phyloP scores from a whole-genome alignment of 2,888 invertebrate species.

The Tetrapedia diversipes region DNA sequence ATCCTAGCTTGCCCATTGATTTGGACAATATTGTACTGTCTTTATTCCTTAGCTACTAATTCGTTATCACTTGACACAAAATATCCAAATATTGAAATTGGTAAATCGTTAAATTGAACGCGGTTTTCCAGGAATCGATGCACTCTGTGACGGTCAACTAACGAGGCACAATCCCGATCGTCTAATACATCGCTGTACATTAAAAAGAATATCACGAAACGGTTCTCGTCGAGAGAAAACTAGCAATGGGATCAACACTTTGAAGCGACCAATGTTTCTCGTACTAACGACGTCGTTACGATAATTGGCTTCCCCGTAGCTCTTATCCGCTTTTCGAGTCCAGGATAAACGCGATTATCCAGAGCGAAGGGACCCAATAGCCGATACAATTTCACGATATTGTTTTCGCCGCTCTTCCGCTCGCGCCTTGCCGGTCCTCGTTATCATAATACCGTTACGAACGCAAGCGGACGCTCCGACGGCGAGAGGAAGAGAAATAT shows the following conservation, averaged over 20 bases:
- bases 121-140: too few species aligned
- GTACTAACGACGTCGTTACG: slow-evolving; percentile 46
- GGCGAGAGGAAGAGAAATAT: not conserved
- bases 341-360: not conserved
- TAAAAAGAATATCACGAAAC: too few species aligned
- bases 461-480: slow-evolving; percentile 2
- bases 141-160: too few species aligned
- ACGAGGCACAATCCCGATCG: too few species aligned
- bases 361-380: slow-evolving; percentile 25
- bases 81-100: too few species aligned
- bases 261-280: slow-evolving; percentile 8
- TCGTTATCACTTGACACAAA: too few species aligned
- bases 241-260: slow-evolving; percentile 26
- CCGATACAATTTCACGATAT: slow-evolving; percentile 10
- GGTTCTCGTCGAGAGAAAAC: not conserved
- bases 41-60: too few species aligned
- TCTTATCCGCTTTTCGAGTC: slow-evolving; percentile 10
- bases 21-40: too few species aligned
- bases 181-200: too few species aligned
- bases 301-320: slow-evolving; percentile 41
- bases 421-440: not conserved
- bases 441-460: slow-evolving; percentile 18
- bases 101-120: too few species aligned
- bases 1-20: too few species aligned
- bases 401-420: slow-evolving; percentile 7